Evolutionary conservation across 2,888 invertebrate species (phyloP).

Genomic region (Mesorhabditis spiculigera): DNA sequence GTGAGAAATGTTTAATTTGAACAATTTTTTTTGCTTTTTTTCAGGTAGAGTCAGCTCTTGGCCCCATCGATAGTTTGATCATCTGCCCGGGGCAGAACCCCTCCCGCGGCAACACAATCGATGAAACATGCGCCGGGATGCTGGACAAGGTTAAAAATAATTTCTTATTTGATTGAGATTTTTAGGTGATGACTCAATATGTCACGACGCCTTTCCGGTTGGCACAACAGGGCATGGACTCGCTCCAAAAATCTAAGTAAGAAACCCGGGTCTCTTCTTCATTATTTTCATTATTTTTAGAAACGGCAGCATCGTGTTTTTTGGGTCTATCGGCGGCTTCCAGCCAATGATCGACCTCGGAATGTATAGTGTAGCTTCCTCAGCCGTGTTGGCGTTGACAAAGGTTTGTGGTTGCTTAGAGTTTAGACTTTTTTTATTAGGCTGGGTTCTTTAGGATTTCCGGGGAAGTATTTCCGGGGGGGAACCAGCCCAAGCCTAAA

Average conservation of each 20-base stretch:
- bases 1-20: constrained; percentile 3
- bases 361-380: constrained; percentile 40
- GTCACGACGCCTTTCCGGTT: constrained; percentile 43
- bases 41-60: background rate
- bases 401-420: constrained; percentile 19
- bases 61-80: background rate
- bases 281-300: constrained; percentile 13
- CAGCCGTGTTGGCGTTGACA: constrained; percentile 34
- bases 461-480: too few species aligned
- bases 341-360: constrained; percentile 47
- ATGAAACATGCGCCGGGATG: background rate
- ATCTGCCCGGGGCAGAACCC: background rate
- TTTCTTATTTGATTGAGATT: constrained; percentile 9
- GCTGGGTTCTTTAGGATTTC: too few species aligned
- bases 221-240: constrained; percentile 32
- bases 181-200: constrained; percentile 19
- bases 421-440: background rate
- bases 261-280: constrained; percentile 5
- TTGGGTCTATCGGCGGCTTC: constrained; percentile 36
- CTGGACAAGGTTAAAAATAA: constrained; percentile 8
- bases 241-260: constrained; percentile 37
- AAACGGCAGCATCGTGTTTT: constrained; percentile 29
- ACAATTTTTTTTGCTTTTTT: background rate
- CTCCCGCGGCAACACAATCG: background rate
- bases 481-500: too few species aligned